Evolutionary conservation across 2,888 invertebrate species (phyloP).

Genomic region (Helleia helle): DNA sequence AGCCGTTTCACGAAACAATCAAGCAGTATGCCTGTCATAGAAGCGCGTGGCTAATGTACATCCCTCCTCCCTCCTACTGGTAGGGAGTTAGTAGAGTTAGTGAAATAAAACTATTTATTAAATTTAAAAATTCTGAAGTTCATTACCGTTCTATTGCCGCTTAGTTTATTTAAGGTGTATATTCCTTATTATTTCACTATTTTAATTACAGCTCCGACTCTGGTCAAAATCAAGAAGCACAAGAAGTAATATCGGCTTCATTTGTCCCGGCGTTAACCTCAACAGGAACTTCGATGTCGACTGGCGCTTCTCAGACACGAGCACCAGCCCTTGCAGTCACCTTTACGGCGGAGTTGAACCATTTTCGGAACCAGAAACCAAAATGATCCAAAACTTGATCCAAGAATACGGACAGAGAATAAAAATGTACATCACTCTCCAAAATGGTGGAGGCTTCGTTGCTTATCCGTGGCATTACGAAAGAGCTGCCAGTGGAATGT

Average conservation of each 20-base stretch:
- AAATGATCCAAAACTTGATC: conserved; percentile 71
- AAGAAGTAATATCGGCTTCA: conserved; percentile 33
- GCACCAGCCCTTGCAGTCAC: conserved; percentile 74
- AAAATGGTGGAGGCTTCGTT: conserved; percentile 81
- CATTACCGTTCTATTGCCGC: no score
- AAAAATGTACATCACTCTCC: conserved; percentile 80
- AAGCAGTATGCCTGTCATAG: no score
- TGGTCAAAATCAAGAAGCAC: conserved; percentile 80
- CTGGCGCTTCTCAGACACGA: conserved; percentile 78
- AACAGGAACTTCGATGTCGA: conserved; percentile 84
- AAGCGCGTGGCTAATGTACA: no score
- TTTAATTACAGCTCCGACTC: conserved; percentile 73
- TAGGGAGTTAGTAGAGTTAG: no score
- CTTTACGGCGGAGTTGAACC: conserved; percentile 75
- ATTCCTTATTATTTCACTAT: no score
- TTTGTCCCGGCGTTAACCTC: conserved; percentile 80
- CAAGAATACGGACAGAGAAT: conserved; percentile 53
- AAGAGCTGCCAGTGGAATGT: conserved; percentile 50
- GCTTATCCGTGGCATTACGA: conserved; percentile 81
- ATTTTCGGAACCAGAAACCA: conserved; percentile 80
- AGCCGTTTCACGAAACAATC: no score
- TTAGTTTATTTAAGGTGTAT: no score
- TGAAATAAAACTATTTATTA: no score
- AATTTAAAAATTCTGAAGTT: no score
- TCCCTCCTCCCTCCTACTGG: no score